Evolutionary conservation across 2,888 invertebrate genomes (phyloP), one percentile per base, ranked within the genome.

Genomic region (Salticus scenicus): DNA sequence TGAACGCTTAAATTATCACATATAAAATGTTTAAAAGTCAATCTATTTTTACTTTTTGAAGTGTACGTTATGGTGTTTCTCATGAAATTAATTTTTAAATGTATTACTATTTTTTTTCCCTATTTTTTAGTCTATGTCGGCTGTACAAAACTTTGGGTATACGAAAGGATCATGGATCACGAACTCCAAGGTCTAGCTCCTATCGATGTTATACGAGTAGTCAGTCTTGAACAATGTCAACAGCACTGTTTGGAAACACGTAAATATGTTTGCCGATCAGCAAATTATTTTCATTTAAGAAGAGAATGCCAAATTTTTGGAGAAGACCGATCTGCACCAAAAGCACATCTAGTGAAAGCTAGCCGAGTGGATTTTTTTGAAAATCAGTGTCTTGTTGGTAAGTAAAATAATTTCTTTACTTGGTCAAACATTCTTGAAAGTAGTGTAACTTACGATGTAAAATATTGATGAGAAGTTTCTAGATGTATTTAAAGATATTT

Each of bases 301-400:
- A 88, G 90, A 64, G 91, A 91, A 83, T 93, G 92, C 89, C 91
- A 91, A 79, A 88, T 93, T 70, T 92, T 91, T 88, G 90, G 92
- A 37, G 92, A 93, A 87, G 92, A 92, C 71, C 89, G 93, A 72
- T 89, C 93, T 69, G 92, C 92, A 2, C 91, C 92, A 73, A 92
- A 92, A 31, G 91, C 92, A 89, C 89, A 91, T 24, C 88, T 90
- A 82, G 90, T 89, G 74, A 90, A 89, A 88, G 90, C 90, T 28
- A 91, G 92, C 89, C 90, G 92, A 89, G 91, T 92, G 41, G 92
- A 93, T 89, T 93, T 92, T 89, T 91, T 92, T 90, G 93, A 93
- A 89, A 93, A 93, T 90, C 92, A 93, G 89, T 93, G 93, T 88
- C 91, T 92, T 33, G 91, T 91, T 87, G 91, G 93, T 92, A 89